Evolutionary conservation across 2,797 vertebrate species (phyloP).

Genomic region (Vultur gryphus): DNA sequence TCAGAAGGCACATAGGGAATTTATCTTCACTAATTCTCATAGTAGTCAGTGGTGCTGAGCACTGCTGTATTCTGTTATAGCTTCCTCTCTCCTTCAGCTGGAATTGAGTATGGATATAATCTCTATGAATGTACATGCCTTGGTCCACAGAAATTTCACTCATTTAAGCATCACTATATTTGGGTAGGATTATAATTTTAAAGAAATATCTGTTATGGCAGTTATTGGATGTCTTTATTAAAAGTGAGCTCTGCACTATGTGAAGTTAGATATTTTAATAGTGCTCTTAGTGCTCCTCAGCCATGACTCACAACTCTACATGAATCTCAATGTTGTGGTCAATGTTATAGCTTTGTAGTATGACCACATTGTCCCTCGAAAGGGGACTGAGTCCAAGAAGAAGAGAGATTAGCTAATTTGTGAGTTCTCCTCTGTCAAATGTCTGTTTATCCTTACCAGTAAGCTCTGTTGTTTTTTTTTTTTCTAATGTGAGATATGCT

Average conservation of each 20-base stretch:
- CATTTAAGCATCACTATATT: neutral
- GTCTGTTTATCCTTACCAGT: neutral
- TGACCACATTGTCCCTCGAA: neutral
- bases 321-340: neutral
- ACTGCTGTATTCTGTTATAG: neutral
- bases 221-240: neutral
- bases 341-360: neutral
- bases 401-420: neutral
- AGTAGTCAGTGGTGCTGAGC: neutral
- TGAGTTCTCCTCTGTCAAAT: neutral
- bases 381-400: neutral
- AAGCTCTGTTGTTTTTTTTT: neutral
- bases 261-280: neutral
- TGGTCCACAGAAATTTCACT: neutral
- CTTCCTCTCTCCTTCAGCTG: neutral
- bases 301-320: neutral
- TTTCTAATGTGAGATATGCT: neutral
- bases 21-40: neutral
- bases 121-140: neutral
- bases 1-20: neutral
- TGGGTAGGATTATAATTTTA: neutral
- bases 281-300: neutral
- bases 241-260: neutral
- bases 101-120: neutral
- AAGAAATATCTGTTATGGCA: neutral